These are phyloP conservation scores for Dicrostonyx torquatus DNA, from an alignment of 2,797 vertebrate genomes.

Conservation along the genomic window DNA sequence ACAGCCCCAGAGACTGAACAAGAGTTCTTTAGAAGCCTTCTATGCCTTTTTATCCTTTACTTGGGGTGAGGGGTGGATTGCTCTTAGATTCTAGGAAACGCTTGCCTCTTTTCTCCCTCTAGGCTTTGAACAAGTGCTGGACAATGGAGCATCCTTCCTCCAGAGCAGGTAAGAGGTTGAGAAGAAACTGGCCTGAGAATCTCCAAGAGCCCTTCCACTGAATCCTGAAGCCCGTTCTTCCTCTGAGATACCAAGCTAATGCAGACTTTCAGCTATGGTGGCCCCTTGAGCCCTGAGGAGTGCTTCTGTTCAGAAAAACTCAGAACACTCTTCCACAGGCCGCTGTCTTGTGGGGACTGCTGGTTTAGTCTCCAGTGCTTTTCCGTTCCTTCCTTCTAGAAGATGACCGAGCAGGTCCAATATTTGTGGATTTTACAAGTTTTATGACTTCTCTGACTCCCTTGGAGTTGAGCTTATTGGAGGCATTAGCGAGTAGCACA, in stretches of 20 bases:
- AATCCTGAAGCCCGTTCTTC: not conserved
- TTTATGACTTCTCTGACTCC: not conserved
- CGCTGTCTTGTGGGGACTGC: fast-evolving
- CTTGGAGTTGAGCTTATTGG: fast-evolving
- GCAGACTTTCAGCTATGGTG: not conserved
- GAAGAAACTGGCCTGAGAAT: not conserved
- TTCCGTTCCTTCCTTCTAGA: not conserved
- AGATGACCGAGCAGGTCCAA: not conserved
- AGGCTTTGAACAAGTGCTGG: not conserved
- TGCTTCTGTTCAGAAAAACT: not conserved
- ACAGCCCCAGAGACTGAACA: fast-evolving
- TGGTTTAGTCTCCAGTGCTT: not conserved
- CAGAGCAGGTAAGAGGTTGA: not conserved
- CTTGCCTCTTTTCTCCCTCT: not conserved
- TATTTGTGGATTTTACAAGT: not conserved
- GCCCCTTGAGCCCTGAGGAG: not conserved
- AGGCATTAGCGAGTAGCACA: not conserved
- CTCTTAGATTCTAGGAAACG: not conserved
- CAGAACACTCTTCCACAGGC: not conserved
- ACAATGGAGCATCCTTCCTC: too few relatives aligned
- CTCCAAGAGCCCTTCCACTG: not conserved
- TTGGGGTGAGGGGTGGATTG: not conserved
- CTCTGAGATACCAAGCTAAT: not conserved
- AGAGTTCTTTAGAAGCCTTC: not conserved
- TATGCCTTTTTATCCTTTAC: not conserved